Base-by-base conservation (phyloP, 2,113 vertebrate genomes). In the Heterochromis multidens region DNA sequence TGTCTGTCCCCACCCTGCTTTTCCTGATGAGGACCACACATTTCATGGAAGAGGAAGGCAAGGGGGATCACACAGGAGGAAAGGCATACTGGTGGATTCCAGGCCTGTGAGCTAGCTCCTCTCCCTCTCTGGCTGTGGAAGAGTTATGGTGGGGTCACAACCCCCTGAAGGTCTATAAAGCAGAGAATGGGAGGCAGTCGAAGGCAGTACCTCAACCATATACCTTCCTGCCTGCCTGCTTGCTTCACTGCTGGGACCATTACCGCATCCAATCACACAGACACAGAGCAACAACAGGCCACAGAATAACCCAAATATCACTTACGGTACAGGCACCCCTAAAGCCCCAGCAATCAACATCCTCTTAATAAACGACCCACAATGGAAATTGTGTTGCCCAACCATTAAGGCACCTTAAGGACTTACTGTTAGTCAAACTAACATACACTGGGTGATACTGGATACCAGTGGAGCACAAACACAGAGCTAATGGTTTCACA, bases 291-390 rank as follows among this genome's bases (percentile, higher is more conserved):
- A 87, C 88, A 87, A 93, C 88, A 89, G 65, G 60, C 90, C 87
- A 35, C 23, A 35, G 89, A 87, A 83, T 88, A 95, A 95, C 93
- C 93, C 94, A 95, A 95, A 96, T 93, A 95, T 92, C 91, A 74
- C 87, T 94, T 92, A 89, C 85, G 87, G 67, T 83, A 84, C 83
- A 87, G 90, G 81, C 89, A 92, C 70, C 80, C 89, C 92, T 81
- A 87, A 94, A 92, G 88, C 90, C 81, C 70, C 77, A 27, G 86
- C 92, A 93, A 93, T 94, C 94, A 95, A 87, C 91, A 88, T 92
- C 83, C 90, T 86, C 82, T 94, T 92, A 90, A 94, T 94, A 91
- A 93, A 86, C 9, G 27, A 65, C 87, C 67, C 93, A 93, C 91
- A 93, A 87, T 85, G 90, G 80, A 88, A 89, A 91, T 85, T 46